Evolutionary conservation across 2,797 vertebrate species (phyloP).

Genomic region (Notoglanidium macrostoma): DNA sequence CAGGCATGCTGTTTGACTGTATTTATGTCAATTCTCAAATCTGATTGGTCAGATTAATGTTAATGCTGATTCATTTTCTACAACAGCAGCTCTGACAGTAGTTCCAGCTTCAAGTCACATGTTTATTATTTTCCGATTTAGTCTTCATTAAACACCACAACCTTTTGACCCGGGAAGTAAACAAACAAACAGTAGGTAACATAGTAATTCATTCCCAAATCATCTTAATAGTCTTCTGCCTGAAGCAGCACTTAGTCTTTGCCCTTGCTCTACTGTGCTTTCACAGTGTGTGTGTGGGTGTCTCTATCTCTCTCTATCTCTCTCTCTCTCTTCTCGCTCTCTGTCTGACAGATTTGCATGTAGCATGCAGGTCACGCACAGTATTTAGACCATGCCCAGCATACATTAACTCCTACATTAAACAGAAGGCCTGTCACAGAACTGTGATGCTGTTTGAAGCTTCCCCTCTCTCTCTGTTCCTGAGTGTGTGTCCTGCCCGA

Average conservation of each 20-base stretch:
- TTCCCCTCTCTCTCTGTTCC: slow-evolving; percentile 33
- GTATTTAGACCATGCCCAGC: slow-evolving; percentile 39
- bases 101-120: not conserved
- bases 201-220: slow-evolving; percentile 14
- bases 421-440: slow-evolving; percentile 53
- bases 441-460: slow-evolving; percentile 52
- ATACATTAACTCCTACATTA: slow-evolving; percentile 56
- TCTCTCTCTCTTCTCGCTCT: slow-evolving; percentile 10
- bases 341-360: slow-evolving; percentile 23
- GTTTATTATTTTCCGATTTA: not conserved
- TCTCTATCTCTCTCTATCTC: slow-evolving; percentile 28
- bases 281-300: not conserved
- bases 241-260: slow-evolving; percentile 11
- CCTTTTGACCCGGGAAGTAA: not conserved
- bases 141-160: slow-evolving; percentile 2
- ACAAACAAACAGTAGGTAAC: slow-evolving; percentile 15
- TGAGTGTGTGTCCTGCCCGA: slow-evolving; percentile 32
- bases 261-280: not conserved
- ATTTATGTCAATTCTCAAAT: not conserved
- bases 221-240: slow-evolving; percentile 13
- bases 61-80: not conserved
- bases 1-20: not conserved
- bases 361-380: slow-evolving; percentile 39
- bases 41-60: not conserved
- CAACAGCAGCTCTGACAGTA: not conserved